Percentiles rank a stretch among this genome's conserved stretches.
These are phyloP conservation scores for Ametastegia equiseti DNA, from an alignment of 2,888 invertebrate genomes.

Conservation along the genomic window DNA sequence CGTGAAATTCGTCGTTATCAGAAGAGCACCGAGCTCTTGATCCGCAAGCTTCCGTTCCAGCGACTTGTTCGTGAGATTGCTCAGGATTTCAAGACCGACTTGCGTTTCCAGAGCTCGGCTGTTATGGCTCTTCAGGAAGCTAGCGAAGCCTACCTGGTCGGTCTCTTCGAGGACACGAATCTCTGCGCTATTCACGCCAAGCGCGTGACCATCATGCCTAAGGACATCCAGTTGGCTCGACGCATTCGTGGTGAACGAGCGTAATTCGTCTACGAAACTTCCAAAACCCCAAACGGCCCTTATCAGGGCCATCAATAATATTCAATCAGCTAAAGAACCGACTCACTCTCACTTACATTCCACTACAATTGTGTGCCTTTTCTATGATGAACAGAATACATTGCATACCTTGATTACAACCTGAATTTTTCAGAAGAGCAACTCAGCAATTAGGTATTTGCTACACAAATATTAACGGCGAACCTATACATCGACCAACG, in stretches of 20 bases:
- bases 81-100: slow-evolving; percentile 85
- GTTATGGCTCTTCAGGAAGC: slow-evolving; percentile 84
- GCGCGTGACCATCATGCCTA: slow-evolving; percentile 51
- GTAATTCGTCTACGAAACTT: background rate
- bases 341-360: background rate
- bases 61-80: slow-evolving; percentile 85
- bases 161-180: slow-evolving; percentile 82
- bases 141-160: slow-evolving; percentile 82
- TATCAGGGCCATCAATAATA: slow-evolving; percentile 38
- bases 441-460: too few species aligned
- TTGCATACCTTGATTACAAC: too few species aligned
- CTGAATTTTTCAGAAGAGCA: too few species aligned
- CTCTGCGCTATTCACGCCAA: slow-evolving; percentile 50
- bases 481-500: too few species aligned
- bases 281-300: slow-evolving; percentile 16
- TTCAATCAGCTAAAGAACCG: background rate
- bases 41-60: slow-evolving; percentile 84
- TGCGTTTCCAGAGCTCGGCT: slow-evolving; percentile 83
- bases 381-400: too few species aligned
- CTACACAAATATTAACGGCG: too few species aligned
- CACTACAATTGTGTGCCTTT: too few species aligned
- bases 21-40: slow-evolving; percentile 84
- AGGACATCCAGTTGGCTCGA: slow-evolving; percentile 49
- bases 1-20: slow-evolving; percentile 85
- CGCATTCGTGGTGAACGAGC: slow-evolving; percentile 52